Evolutionary conservation across 2,113 vertebrate genomes (phyloP).

Genomic region (Psilopsiagon aymara): DNA sequence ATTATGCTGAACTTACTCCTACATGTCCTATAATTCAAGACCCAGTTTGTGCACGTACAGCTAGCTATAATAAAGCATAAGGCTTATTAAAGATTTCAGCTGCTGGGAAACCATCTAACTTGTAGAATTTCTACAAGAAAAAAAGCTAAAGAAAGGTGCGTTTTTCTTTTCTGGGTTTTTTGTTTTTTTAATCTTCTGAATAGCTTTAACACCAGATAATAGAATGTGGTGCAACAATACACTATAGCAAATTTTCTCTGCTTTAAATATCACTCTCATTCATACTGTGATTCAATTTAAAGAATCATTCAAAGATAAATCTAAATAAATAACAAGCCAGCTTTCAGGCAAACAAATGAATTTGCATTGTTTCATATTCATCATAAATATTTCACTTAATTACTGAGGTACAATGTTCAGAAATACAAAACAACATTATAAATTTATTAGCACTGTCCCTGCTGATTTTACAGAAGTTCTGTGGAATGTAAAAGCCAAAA

Average conservation of each 20-base stretch:
- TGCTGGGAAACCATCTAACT: background rate
- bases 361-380: conserved; percentile 86
- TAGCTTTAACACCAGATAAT: conserved; percentile 18
- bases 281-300: conserved; percentile 69
- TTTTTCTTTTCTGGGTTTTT: background rate
- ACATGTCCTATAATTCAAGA: background rate
- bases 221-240: background rate
- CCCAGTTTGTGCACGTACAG: background rate
- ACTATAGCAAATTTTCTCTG: conserved; percentile 23
- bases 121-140: background rate
- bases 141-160: background rate
- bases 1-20: background rate
- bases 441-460: conserved; percentile 83
- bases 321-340: conserved; percentile 85
- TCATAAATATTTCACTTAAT: conserved; percentile 89
- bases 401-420: conserved; percentile 81
- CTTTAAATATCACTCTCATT: conserved; percentile 68
- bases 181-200: conserved; percentile 27
- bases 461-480: conserved; percentile 77
- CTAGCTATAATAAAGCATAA: background rate
- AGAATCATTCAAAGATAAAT: conserved; percentile 76
- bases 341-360: conserved; percentile 84
- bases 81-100: background rate
- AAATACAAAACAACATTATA: conserved; percentile 84
- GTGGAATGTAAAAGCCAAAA: conserved; percentile 74